Base-by-base conservation (phyloP, 2,113 vertebrate species). In the Nibea coibor region DNA sequence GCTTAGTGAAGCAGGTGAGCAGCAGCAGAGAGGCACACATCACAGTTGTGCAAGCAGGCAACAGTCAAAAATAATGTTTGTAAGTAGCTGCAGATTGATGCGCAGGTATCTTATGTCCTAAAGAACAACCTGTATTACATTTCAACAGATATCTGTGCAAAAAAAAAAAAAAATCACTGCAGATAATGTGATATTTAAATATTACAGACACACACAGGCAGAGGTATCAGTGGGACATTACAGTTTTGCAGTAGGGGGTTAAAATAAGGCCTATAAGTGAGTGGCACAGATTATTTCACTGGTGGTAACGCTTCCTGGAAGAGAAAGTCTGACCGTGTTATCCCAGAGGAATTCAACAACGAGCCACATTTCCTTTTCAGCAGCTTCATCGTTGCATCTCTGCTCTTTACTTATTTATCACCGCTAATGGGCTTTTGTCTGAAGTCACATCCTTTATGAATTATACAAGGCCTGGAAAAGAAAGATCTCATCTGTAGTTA, bases 391-490 rank as follows among this genome's bases (percentile, higher is more conserved):
- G 20, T n/a, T 54, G 39, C 48, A 65, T 88, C 74, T 31, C 68
- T 72, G 48, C 90, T 91, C 71, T 88, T 94, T 87, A 94, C 74
- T 94, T 93, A 94, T 93, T 94, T 31, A 94, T 92, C 63, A 59
- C 5, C 83, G 53, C 84, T 92, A 92, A 94, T 93, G 91, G 84
- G 68, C 45, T 53, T 45, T 84, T 83, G 77, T 89, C 73, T 80
- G 69, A 89, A 84, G 80, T 83, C 82, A 68, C 69, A 19, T 84
- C 69, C 53, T 51, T 39, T 10, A 10, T 88, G 72, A 86, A 90
- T 89, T 89, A 87, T 75, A 68, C 62, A 54, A 15, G 35, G n/a
- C 47, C 42, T 12, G 19, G 8, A 57, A 28, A 28, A 57, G 22
- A 14, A 45, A 45, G 4, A 72, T 72, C 42, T 39, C 39, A 28